Evolutionary conservation across 2,113 vertebrate genomes (phyloP).

Genomic region (Dryoscopus gambensis): DNA sequence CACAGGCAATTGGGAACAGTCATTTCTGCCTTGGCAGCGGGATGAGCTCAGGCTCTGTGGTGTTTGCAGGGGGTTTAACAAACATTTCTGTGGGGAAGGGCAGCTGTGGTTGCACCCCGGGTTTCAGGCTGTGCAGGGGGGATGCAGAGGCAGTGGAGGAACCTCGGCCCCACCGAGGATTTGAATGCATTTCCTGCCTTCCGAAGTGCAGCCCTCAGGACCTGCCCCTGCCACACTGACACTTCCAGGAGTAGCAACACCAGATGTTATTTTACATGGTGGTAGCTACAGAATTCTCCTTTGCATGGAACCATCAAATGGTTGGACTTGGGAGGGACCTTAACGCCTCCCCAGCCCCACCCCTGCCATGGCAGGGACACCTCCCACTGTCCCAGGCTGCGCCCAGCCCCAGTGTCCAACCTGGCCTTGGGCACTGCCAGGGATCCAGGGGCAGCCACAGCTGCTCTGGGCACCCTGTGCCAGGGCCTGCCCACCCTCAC

Average conservation of each 20-base stretch:
- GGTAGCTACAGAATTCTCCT: background rate
- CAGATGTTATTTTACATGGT: accelerated
- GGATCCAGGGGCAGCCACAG: background rate
- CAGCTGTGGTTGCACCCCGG: background rate
- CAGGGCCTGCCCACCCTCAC: background rate
- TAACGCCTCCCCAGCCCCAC: background rate
- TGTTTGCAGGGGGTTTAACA: background rate
- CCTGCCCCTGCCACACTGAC: no score
- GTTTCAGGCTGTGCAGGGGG: background rate
- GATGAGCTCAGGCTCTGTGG: background rate
- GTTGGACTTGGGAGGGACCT: background rate
- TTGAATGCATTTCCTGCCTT: background rate
- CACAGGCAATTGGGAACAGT: no score
- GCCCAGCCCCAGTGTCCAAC: background rate
- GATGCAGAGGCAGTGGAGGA: background rate
- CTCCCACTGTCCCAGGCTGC: background rate
- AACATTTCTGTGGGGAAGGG: background rate
- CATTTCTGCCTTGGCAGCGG: background rate
- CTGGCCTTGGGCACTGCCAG: background rate
- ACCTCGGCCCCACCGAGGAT: background rate
- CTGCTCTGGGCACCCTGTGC: background rate
- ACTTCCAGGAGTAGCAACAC: background rate
- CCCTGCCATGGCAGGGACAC: background rate
- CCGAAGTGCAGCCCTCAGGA: background rate
- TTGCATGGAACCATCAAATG: background rate